A percentile compares a stretch with the other conserved stretches of the same genome.
Conservation (phyloP, 1,140 invertebrate species). For the Frieseomelitta varia region DNA sequence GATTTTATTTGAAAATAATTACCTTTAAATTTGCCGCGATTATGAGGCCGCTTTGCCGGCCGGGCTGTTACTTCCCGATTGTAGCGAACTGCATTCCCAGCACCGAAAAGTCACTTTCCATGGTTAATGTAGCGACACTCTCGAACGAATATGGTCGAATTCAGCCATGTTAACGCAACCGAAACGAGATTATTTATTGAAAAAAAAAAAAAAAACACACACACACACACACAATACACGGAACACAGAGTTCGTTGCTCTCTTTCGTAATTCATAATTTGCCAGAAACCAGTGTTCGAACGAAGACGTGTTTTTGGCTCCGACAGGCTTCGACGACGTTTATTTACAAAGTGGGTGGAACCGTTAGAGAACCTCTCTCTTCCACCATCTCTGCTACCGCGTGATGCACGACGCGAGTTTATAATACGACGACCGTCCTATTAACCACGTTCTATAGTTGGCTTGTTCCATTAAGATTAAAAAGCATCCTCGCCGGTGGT, state of each 20-base stretch:
- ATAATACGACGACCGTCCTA: neutral
- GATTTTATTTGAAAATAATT: conserved; percentile 12
- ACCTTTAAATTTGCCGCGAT: neutral
- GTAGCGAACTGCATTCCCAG: neutral
- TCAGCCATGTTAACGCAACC: neutral
- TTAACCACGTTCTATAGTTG: neutral
- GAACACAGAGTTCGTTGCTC: neutral
- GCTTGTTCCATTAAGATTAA: conserved; percentile 35
- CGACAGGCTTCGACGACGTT: too few species aligned
- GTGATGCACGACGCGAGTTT: neutral
- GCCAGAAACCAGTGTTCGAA: neutral
- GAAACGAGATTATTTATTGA: neutral
- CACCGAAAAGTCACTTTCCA: neutral
- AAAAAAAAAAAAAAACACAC: neutral
- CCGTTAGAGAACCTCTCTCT: too few species aligned
- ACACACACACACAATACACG: too few species aligned
- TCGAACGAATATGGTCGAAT: neutral
- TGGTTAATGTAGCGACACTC: neutral
- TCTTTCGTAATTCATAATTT: too few species aligned
- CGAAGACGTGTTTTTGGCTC: too few species aligned
- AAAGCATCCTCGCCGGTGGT: conserved; percentile 11
- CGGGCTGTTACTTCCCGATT: too few species aligned
- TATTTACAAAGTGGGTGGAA: too few species aligned
- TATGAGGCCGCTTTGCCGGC: neutral
- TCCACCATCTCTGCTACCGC: neutral